phyloP scores from a whole-genome alignment of 1,140 invertebrate genomes.

The Drosophila burlai region DNA sequence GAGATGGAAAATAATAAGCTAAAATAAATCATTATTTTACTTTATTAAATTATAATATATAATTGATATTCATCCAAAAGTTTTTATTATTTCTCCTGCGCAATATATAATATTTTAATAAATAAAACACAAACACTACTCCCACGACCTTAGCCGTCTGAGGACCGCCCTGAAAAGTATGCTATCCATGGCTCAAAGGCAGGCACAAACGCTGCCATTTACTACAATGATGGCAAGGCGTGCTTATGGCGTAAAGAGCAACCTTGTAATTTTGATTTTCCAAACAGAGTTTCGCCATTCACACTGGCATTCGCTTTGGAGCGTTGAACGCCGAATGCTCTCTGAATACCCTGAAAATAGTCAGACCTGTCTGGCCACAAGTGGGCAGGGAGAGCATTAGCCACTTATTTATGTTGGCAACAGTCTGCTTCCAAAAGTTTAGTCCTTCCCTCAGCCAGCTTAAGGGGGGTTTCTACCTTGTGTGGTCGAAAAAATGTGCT shows the following conservation, averaged over 20 bases:
- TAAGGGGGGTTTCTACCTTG: constrained; percentile 15
- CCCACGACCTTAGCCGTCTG: neutral
- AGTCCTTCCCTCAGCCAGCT: constrained; percentile 15
- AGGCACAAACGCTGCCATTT: constrained; percentile 11
- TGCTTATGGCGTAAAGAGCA: constrained; percentile 27
- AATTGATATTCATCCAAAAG: neutral
- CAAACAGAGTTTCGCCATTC: constrained; percentile 3
- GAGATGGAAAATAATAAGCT: neutral
- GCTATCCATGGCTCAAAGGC: constrained; percentile 16
- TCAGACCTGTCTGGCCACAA: constrained; percentile 37
- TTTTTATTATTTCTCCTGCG: neutral
- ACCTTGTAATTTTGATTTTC: constrained; percentile 24
- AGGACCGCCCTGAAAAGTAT: constrained; percentile 18
- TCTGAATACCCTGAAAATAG: neutral
- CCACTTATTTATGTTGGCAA: constrained; percentile 53
- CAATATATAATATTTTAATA: neutral
- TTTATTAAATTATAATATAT: too few species aligned
- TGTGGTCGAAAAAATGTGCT: too few species aligned
- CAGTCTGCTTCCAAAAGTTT: constrained; percentile 56
- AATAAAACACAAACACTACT: neutral
- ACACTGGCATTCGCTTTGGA: too few species aligned
- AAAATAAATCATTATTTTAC: neutral
- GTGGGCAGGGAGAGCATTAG: constrained; percentile 20
- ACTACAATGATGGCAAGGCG: constrained; percentile 17
- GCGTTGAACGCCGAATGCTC: too few species aligned